Conservation (phyloP, 2,797 vertebrate genomes). For the Anabas testudineus region DNA sequence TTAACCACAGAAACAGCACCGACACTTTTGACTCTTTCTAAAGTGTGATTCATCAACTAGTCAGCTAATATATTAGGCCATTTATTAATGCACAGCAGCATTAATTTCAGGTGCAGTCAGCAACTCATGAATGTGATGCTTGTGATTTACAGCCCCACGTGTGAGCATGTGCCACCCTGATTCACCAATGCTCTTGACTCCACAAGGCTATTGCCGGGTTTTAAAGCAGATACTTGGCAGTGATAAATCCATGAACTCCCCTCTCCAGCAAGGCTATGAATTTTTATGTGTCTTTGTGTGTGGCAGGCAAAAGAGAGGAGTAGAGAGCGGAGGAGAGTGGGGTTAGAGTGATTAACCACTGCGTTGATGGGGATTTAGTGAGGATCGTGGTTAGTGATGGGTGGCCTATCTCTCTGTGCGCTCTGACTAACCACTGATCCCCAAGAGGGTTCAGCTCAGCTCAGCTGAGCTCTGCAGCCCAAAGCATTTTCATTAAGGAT, state of each 20-base stretch:
- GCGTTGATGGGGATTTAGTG: conserved; percentile 87
- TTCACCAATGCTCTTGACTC: conserved; percentile 57
- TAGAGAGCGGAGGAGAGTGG: conserved; percentile 69
- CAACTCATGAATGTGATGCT: conserved; percentile 18
- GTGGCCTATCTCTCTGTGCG: conserved; percentile 85
- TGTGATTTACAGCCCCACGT: conserved; percentile 24
- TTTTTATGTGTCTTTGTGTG: conserved; percentile 88
- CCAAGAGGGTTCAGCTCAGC: conserved; percentile 89
- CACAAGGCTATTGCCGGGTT: conserved; percentile 51
- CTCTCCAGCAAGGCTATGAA: conserved; percentile 84
- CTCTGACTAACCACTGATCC: conserved; percentile 87
- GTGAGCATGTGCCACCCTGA: conserved; percentile 29
- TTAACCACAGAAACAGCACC: conserved; percentile 36
- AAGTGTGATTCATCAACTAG: conserved; percentile 9
- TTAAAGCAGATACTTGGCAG: conserved; percentile 76
- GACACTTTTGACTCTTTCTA: neutral
- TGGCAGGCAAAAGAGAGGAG: conserved; percentile 75
- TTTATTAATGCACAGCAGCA: conserved; percentile 6
- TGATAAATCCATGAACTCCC: conserved; percentile 75
- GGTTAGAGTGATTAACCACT: conserved; percentile 87
- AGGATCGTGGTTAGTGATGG: conserved; percentile 85
- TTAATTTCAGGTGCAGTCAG: conserved; percentile 30
- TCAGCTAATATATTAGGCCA: conserved; percentile 1
- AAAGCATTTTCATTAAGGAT: conserved; percentile 99
- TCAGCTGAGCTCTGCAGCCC: conserved; percentile 91